phyloP scores from a whole-genome alignment of 2,113 vertebrate species.

The Thalassoma bifasciatum region DNA sequence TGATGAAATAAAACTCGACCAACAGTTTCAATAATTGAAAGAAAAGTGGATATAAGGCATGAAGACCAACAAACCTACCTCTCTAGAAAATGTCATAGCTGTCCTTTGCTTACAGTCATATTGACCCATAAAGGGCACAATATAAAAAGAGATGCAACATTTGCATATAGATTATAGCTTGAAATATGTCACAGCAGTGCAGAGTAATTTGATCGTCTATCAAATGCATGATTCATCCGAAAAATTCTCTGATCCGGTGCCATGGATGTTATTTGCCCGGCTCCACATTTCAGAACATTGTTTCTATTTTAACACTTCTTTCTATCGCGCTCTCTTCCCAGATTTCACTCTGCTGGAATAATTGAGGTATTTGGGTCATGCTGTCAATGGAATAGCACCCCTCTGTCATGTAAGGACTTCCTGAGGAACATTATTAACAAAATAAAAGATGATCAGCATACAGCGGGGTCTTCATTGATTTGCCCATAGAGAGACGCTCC shows the following conservation, averaged over 20 bases:
- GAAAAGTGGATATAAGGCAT: conserved; percentile 21
- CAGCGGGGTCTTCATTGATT: conserved; percentile 52
- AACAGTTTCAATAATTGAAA: conserved; percentile 30
- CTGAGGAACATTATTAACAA: conserved; percentile 41
- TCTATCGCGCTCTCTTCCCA: conserved; percentile 10
- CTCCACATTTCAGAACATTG: conserved; percentile 44
- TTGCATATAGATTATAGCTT: conserved; percentile 73
- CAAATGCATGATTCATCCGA: conserved; percentile 44
- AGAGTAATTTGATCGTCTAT: conserved; percentile 49
- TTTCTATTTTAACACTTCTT: conserved; percentile 50
- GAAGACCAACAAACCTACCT: conserved; percentile 28
- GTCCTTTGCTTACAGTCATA: conserved; percentile 44
- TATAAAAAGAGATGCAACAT: conserved; percentile 45
- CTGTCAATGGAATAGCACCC: conserved; percentile 57
- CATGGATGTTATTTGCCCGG: conserved; percentile 48
- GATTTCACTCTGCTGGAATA: conserved; percentile 33
- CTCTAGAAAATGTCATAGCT: conserved; percentile 25
- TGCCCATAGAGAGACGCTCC: conserved; percentile 26
- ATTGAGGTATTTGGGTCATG: conserved; percentile 60
- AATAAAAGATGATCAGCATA: conserved; percentile 57
- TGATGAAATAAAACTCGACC: conserved; percentile 34
- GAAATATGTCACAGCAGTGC: conserved; percentile 54
- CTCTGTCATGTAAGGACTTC: conserved; percentile 47
- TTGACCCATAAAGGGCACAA: conserved; percentile 55
- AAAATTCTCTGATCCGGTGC: conserved; percentile 60